A percentile compares a stretch with the other conserved stretches of the same genome.
Conservation (phyloP, 2,888 invertebrate species). For the Lasioglossum malachurum region DNA sequence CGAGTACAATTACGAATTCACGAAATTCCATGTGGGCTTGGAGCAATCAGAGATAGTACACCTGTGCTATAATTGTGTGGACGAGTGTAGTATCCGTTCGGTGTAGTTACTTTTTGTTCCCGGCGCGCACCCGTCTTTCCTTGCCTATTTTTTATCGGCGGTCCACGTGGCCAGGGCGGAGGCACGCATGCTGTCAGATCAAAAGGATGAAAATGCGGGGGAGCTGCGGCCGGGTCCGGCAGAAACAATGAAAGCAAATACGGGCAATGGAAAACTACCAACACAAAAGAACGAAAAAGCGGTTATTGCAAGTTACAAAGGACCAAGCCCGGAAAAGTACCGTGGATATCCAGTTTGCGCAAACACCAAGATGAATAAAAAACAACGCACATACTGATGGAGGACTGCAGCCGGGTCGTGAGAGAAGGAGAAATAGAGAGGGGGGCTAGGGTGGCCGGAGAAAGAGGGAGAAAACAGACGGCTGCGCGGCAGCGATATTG, state of each 20-base stretch:
- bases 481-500: slow-evolving; percentile 59
- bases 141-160: slow-evolving; percentile 57
- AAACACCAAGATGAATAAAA: slow-evolving; percentile 70
- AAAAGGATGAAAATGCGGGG: slow-evolving; percentile 77
- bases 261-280: slow-evolving; percentile 80
- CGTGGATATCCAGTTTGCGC: slow-evolving; percentile 75
- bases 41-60: too few species aligned
- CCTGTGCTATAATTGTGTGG: not conserved
- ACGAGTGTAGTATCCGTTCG: not conserved
- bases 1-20: not conserved
- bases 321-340: slow-evolving; percentile 75
- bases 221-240: slow-evolving; percentile 66
- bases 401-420: not conserved
- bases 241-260: slow-evolving; percentile 82
- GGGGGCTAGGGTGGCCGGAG: not conserved
- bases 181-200: slow-evolving; percentile 75
- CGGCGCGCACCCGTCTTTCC: slow-evolving; percentile 38
- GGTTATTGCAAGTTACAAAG: slow-evolving; percentile 79
- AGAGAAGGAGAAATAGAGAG: not conserved
- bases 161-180: slow-evolving; percentile 37
- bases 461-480: slow-evolving; percentile 17
- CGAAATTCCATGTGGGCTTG: not conserved
- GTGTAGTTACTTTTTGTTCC: slow-evolving; percentile 61
- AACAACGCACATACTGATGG: slow-evolving; percentile 30
- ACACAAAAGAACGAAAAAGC: slow-evolving; percentile 77